These are phyloP conservation scores for Augochlorella aurata DNA, from an alignment of 2,888 invertebrate species.

Conservation along the genomic window DNA sequence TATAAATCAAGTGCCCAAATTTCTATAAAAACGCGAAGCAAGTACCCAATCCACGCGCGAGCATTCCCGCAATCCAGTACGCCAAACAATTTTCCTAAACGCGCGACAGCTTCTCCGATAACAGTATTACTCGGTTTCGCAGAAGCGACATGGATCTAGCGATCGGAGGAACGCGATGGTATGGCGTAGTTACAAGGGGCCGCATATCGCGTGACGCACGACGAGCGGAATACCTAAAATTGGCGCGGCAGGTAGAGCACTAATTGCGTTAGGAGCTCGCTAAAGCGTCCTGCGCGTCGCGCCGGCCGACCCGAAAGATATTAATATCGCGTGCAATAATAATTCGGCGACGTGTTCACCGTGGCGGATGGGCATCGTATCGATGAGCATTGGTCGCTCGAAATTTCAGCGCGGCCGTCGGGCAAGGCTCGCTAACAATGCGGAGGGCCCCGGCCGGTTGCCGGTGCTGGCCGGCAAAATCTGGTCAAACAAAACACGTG, in stretches of 20 bases:
- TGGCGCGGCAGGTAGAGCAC: not conserved
- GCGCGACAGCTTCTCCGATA: no score
- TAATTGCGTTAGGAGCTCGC: not conserved
- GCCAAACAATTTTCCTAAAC: no score
- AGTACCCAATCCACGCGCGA: no score
- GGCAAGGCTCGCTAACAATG: not conserved
- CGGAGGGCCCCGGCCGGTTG: not conserved
- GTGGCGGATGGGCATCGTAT: conserved; percentile 1
- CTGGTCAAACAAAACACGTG: conserved; percentile 26
- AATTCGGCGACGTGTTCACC: conserved; percentile 3
- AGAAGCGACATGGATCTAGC: no score
- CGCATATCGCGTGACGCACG: no score
- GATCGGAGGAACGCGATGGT: not conserved
- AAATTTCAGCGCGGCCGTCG: not conserved
- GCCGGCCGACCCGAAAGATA: not conserved
- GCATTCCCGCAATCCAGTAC: no score
- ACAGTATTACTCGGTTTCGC: not conserved
- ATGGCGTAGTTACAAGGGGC: no score
- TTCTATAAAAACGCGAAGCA: no score
- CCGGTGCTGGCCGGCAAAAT: not conserved
- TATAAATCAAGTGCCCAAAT: no score
- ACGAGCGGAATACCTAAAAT: not conserved
- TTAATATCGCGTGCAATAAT: not conserved
- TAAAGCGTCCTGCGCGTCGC: not conserved
- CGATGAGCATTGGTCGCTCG: not conserved